Conservation (phyloP, 2,113 vertebrate species). For the Mohoua ochrocephala region DNA sequence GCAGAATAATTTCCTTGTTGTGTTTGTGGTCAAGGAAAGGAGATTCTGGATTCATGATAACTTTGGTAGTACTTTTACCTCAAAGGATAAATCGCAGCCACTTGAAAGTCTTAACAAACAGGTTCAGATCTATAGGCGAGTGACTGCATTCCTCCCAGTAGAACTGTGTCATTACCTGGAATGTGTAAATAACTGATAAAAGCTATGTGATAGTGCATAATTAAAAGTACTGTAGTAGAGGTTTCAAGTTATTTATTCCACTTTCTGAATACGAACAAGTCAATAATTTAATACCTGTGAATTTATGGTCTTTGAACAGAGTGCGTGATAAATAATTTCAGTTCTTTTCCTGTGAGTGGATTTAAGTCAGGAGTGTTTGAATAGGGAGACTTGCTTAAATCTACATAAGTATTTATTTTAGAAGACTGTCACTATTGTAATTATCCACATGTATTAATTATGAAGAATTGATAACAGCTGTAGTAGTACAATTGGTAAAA, state of each 20-base stretch:
- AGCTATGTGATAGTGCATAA: neutral
- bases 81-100: neutral
- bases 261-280: neutral
- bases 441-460: neutral
- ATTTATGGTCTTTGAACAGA: neutral
- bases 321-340: neutral
- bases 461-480: neutral
- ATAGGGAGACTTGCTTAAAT: neutral
- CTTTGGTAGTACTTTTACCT: neutral
- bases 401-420: neutral
- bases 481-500: neutral
- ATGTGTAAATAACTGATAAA: neutral
- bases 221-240: neutral
- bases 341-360: neutral
- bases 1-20: neutral
- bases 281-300: neutral
- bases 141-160: neutral
- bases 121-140: neutral
- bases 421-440: neutral
- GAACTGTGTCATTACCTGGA: neutral
- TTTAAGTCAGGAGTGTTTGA: neutral
- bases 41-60: fast-evolving
- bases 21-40: neutral
- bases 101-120: neutral
- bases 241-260: neutral